Evolutionary conservation across 2,888 invertebrate species (phyloP).

Genomic region (Melinaea marsaeus): DNA sequence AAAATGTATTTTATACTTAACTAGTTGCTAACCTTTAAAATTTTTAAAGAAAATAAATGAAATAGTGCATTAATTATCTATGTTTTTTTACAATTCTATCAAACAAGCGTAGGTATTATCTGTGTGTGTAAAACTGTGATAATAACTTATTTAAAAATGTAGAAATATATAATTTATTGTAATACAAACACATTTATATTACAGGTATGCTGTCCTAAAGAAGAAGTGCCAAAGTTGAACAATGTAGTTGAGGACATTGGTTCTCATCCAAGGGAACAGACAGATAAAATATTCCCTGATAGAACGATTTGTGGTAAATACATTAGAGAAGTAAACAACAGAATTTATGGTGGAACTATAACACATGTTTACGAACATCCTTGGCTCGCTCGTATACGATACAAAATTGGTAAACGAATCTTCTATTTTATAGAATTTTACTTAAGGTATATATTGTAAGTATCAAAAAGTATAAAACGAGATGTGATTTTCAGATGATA

Average conservation of each 20-base stretch:
- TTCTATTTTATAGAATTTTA: too few relatives aligned
- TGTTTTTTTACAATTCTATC: too few relatives aligned
- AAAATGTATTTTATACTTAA: too few relatives aligned
- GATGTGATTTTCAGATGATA: slow-evolving; percentile 36
- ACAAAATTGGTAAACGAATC: slow-evolving; percentile 41
- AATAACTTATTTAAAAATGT: too few relatives aligned
- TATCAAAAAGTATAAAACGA: not conserved
- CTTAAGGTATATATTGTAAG: not conserved
- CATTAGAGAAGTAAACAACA: slow-evolving; percentile 36
- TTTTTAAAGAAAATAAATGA: too few relatives aligned
- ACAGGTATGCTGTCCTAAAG: too few relatives aligned
- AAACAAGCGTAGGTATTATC: too few relatives aligned
- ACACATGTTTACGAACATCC: slow-evolving; percentile 76
- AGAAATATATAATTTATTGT: too few relatives aligned
- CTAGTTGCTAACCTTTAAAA: too few relatives aligned
- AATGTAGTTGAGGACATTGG: not conserved
- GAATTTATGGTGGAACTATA: slow-evolving; percentile 72
- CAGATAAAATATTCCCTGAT: slow-evolving; percentile 44
- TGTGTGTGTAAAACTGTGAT: not conserved
- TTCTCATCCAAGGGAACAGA: not conserved
- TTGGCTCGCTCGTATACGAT: slow-evolving; percentile 79
- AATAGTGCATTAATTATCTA: too few relatives aligned
- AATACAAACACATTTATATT: too few relatives aligned
- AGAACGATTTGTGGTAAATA: slow-evolving; percentile 45
- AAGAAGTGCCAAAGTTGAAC: too few relatives aligned